Percentiles rank a stretch among this genome's conserved stretches.
phyloP scores from a whole-genome alignment of 1,140 invertebrate species.

The Mycetomoellerius zeteki region DNA sequence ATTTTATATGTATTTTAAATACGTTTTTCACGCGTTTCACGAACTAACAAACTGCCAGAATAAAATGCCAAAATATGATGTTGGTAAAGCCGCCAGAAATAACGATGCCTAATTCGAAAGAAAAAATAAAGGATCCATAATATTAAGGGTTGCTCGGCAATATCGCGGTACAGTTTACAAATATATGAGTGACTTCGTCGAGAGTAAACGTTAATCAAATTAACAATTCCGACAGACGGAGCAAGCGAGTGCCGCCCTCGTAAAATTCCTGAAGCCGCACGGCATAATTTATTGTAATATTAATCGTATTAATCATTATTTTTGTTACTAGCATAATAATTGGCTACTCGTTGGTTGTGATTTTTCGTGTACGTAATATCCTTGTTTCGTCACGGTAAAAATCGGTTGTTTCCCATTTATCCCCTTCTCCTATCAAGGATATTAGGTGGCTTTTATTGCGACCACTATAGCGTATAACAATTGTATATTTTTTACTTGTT shows the following conservation, averaged over 20 bases:
- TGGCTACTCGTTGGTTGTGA: slow-evolving; percentile 80
- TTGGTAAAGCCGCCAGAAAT: neutral
- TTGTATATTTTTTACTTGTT: slow-evolving; percentile 66
- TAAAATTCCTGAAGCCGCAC: slow-evolving; percentile 78
- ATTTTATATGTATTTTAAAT: neutral
- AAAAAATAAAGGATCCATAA: neutral
- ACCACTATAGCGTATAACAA: slow-evolving; percentile 33
- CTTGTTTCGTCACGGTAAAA: slow-evolving; percentile 34
- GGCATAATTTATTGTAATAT: slow-evolving; percentile 80
- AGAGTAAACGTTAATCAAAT: slow-evolving; percentile 13
- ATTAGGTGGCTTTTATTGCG: slow-evolving; percentile 29
- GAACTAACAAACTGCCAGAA: slow-evolving; percentile 47
- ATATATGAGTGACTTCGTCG: neutral
- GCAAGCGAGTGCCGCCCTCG: slow-evolving; percentile 47
- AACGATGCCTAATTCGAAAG: neutral
- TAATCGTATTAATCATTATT: slow-evolving; percentile 71
- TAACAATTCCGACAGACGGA: slow-evolving; percentile 68
- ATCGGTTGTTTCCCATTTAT: slow-evolving; percentile 32
- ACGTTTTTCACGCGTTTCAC: neutral
- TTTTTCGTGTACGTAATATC: slow-evolving; percentile 68
- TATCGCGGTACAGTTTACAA: neutral
- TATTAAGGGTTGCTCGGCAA: neutral
- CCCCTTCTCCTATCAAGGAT: neutral
- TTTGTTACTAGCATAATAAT: slow-evolving; percentile 77
- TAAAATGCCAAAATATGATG: slow-evolving; percentile 20